phyloP scores from a whole-genome alignment of 2,113 vertebrate species.

The Sinocyclocheilus rhinocerous region DNA sequence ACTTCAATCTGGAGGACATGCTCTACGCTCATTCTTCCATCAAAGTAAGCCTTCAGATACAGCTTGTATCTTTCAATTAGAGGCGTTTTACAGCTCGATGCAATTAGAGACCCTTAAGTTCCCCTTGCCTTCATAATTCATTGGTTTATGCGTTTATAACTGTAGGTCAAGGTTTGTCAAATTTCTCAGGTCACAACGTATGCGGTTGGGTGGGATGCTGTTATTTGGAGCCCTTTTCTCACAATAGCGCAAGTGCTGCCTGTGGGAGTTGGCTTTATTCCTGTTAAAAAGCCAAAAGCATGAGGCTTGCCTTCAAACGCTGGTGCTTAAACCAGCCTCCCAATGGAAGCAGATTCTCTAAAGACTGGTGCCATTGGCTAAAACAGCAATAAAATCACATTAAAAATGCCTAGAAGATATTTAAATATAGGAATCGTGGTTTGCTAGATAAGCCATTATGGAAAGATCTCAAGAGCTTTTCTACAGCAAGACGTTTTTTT shows the following conservation, averaged over 20 bases:
- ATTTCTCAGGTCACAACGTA: not conserved
- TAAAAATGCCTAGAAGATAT: not conserved
- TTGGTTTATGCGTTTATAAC: not conserved
- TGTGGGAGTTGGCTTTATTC: slow-evolving; percentile 30
- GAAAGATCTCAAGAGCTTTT: not conserved
- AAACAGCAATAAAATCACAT: not conserved
- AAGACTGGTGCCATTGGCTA: not conserved
- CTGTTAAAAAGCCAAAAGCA: slow-evolving; percentile 31
- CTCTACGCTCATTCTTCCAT: slow-evolving; percentile 90
- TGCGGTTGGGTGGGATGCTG: not conserved
- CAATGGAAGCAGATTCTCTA: slow-evolving; percentile 40
- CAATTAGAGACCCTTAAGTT: not conserved
- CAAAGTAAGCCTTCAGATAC: slow-evolving; percentile 80
- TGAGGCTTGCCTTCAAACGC: slow-evolving; percentile 62
- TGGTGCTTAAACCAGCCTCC: slow-evolving; percentile 20
- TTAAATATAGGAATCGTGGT: slow-evolving; percentile 10
- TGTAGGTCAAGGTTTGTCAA: not conserved
- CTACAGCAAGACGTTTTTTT: not conserved
- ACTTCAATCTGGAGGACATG: slow-evolving; percentile 96
- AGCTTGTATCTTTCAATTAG: not conserved
- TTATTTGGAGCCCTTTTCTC: slow-evolving; percentile 21
- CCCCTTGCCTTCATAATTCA: not conserved
- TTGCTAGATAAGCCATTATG: slow-evolving; percentile 17
- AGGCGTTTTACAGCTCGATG: not conserved
- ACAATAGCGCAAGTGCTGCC: slow-evolving; percentile 43